Evolutionary conservation across 1,140 invertebrate genomes (phyloP).

Genomic region (Ooceraea biroi): DNA sequence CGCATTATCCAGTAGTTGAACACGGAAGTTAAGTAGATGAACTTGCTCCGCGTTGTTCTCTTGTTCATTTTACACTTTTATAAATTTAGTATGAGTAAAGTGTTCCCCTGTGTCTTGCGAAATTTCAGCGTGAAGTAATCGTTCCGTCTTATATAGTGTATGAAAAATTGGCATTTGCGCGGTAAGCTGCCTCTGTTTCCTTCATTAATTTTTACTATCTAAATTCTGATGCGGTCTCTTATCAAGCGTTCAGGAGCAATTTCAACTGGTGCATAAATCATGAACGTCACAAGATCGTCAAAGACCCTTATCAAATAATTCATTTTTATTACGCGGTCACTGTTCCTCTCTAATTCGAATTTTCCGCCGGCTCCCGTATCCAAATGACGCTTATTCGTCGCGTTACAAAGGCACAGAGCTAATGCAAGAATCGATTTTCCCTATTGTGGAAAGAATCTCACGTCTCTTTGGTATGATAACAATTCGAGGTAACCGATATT

Average conservation of each 20-base stretch:
- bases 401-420: neutral
- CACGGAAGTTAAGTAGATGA: neutral
- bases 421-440: conserved; percentile 25
- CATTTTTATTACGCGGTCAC: conserved; percentile 32
- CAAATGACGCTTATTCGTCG: conserved; percentile 17
- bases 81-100: conserved; percentile 18
- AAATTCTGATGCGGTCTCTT: neutral
- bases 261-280: conserved; percentile 16
- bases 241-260: neutral
- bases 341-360: conserved; percentile 31
- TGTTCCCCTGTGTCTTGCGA: neutral
- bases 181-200: neutral
- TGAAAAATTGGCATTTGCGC: neutral
- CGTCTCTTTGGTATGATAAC: conserved; percentile 25
- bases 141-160: neutral
- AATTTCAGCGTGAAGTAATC: neutral
- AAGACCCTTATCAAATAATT: conserved; percentile 4
- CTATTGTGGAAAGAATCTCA: neutral
- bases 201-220: conserved; percentile 15
- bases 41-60: neutral
- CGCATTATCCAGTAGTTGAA: conserved; percentile 33
- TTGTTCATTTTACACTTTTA: conserved; percentile 17
- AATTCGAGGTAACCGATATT: neutral
- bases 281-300: conserved; percentile 11
- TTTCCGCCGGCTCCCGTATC: conserved; percentile 13